These are phyloP conservation scores for Meganola albula DNA, from an alignment of 2,888 invertebrate genomes.

Conservation along the genomic window DNA sequence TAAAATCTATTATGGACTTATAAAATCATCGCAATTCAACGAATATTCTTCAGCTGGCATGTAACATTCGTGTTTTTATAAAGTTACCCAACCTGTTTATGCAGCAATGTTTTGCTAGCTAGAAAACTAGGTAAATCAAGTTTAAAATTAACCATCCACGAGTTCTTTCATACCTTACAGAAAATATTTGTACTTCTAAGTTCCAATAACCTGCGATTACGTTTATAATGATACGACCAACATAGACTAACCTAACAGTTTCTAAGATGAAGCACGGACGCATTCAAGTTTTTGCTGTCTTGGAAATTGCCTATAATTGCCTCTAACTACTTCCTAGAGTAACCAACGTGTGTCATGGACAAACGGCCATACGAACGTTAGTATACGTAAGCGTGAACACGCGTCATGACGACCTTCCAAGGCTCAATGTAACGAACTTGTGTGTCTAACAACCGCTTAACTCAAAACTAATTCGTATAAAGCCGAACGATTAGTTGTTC, in stretches of 20 bases:
- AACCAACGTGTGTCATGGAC: conserved; percentile 35
- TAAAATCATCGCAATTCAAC: too few species aligned
- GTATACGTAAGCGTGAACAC: conserved; percentile 27
- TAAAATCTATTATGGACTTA: too few species aligned
- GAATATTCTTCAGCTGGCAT: too few species aligned
- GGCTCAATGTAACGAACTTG: conserved; percentile 9
- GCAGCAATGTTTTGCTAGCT: too few species aligned
- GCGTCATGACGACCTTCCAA: conserved; percentile 16
- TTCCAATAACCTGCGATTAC: too few species aligned
- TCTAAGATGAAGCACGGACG: conserved; percentile 24
- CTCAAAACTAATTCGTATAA: conserved; percentile 6
- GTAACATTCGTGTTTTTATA: too few species aligned
- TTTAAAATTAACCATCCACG: too few species aligned
- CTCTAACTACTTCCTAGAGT: conserved; percentile 49
- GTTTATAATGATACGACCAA: conserved; percentile 7
- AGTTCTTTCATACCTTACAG: too few species aligned
- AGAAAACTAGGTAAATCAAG: too few species aligned
- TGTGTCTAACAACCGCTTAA: conserved; percentile 4
- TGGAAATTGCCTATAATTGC: conserved; percentile 53
- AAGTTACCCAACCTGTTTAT: too few species aligned
- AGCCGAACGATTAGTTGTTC: conserved; percentile 5
- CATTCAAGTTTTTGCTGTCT: conserved; percentile 39
- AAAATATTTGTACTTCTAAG: too few species aligned
- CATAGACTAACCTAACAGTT: conserved; percentile 34
- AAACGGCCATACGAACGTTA: conserved; percentile 15